Percentiles rank a stretch among this genome's conserved stretches.
Conservation (phyloP, 2,888 invertebrate species). For the Hoplodrina blanda region DNA sequence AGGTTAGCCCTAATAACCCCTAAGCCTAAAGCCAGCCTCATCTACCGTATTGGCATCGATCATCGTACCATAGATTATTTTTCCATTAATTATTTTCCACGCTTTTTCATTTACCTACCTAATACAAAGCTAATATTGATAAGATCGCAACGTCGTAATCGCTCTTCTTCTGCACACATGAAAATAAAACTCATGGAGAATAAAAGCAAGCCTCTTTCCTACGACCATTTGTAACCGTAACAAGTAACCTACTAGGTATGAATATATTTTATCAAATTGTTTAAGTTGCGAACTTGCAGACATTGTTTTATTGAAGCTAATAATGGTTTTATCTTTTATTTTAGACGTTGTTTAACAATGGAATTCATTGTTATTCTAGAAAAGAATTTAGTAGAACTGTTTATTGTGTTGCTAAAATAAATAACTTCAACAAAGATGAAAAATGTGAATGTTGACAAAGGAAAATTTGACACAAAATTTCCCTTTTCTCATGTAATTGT, state of each 20-base stretch:
- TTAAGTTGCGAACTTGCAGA: neutral
- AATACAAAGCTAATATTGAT: slow-evolving; percentile 30
- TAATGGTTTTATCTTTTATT: neutral
- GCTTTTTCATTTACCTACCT: slow-evolving; percentile 17
- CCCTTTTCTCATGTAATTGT: neutral
- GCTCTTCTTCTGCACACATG: slow-evolving; percentile 26
- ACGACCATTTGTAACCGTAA: neutral
- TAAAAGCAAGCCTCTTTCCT: neutral
- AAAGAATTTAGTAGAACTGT: neutral
- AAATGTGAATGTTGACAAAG: neutral
- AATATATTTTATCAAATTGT: too few species aligned
- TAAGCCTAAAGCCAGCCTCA: too few species aligned
- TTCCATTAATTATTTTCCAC: slow-evolving; percentile 12
- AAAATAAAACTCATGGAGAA: neutral
- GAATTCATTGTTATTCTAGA: neutral
- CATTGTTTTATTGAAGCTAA: neutral
- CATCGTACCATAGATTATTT: slow-evolving; percentile 2
- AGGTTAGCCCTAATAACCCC: neutral
- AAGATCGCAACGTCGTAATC: slow-evolving; percentile 11
- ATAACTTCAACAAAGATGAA: neutral
- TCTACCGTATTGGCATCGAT: neutral
- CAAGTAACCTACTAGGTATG: neutral
- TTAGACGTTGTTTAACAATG: neutral
- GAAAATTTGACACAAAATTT: neutral
- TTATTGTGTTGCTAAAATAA: neutral